Evolutionary conservation across 2,113 vertebrate species (phyloP), one percentile per base, ranked within the genome.

Genomic region (Rhinopomastus cyanomelas): DNA sequence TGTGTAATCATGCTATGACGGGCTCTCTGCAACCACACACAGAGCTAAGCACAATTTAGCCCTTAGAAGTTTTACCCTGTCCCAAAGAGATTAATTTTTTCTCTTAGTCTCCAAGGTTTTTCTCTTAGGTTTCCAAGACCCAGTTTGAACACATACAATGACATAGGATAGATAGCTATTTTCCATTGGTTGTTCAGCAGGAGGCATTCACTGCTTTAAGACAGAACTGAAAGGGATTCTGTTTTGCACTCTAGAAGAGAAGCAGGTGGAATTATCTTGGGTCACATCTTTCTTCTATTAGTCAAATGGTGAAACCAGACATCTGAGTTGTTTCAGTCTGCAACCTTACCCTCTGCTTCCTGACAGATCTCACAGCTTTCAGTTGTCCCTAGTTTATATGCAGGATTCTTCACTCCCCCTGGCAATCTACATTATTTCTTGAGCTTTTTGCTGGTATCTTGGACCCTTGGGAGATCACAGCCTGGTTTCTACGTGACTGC

Each of bases 151-250:
- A 83, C 91, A 93, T 78, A 94, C 66, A 92, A 86, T 94, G 92
- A 96, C 88, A 91, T 91, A 95, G 86, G 69, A 66, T 37, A 90
- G 88, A 87, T 72, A 88, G 62, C 78, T 95, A 93, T 95, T 95
- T 95, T 89, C 95, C 86, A 26, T 55, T 91, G 81, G 83, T 62
- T 68, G 83, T 78, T 90, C 69, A 34, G 81, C 86, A 76, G 67
- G 86, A 95, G 90, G 44, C 44, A 52, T 82, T 90, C 84, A 6
- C 66, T 79, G 74, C 81, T 94, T 81, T 88, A 65, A 87, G 83
- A 72, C 55, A 34, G 74, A 46, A 62, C 74, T 93, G 92, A 90
- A 88, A 82, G 48, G n/a, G 52, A 77, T 88, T 92, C 77, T 90
- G 71, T 78, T 86, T 86, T 84, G 46, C 62, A 5, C 74, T 89